Conservation (phyloP, 2,113 vertebrate species). For the Triplophysa siluroides region DNA sequence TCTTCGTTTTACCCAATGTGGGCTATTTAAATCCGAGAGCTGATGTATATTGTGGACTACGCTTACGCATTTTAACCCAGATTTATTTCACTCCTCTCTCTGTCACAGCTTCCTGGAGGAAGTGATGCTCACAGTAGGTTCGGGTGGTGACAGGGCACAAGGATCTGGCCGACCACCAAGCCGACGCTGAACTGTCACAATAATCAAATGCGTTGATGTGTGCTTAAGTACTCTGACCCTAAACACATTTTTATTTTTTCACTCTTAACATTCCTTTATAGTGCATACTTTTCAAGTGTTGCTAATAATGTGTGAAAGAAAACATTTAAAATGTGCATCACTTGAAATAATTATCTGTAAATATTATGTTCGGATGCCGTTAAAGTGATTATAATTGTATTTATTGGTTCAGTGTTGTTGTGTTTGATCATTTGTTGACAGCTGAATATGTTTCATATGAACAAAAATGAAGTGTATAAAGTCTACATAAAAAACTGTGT, state of each 20-base stretch:
- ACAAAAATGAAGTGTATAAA: background rate
- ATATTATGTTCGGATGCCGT: background rate
- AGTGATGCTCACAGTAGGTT: conserved; percentile 63
- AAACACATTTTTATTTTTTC: conserved; percentile 12
- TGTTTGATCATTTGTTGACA: background rate
- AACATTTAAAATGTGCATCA: conserved; percentile 9
- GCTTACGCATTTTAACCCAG: background rate
- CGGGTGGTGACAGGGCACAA: conserved; percentile 56
- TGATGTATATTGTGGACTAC: background rate
- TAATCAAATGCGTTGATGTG: conserved; percentile 18
- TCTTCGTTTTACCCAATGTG: background rate
- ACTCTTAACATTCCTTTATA: conserved; percentile 37
- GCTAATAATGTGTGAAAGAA: conserved; percentile 11
- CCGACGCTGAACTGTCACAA: conserved; percentile 63
- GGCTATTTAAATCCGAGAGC: background rate
- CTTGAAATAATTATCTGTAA: conserved; percentile 5
- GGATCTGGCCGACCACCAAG: conserved; percentile 59
- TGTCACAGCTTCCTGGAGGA: conserved; percentile 74
- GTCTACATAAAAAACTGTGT: background rate
- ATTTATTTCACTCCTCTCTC: background rate
- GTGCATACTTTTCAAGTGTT: background rate
- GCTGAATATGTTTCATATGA: background rate
- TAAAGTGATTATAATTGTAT: background rate
- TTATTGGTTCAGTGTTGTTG: conserved; percentile 5
- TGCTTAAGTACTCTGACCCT: conserved; percentile 18